Conservation (phyloP, 2,113 vertebrate species). For the Spea bombifrons region DNA sequence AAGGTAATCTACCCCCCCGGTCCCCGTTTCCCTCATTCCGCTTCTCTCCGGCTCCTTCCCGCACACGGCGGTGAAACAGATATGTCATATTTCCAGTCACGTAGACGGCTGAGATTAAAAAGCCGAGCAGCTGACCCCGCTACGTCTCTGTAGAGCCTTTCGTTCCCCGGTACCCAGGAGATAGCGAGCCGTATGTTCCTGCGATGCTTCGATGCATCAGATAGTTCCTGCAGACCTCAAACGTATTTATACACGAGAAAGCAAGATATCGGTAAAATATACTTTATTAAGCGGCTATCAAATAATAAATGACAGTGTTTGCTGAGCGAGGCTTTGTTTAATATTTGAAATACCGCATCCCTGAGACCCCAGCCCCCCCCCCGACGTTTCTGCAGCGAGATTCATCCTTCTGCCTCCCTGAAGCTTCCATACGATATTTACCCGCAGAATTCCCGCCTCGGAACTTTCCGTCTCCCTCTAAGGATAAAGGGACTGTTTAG, state of each 20-base stretch:
- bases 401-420: slow-evolving; percentile 22
- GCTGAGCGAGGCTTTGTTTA: slow-evolving; percentile 1
- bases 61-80: background rate
- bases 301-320: slow-evolving; percentile 1
- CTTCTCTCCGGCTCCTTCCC: background rate
- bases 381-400: background rate
- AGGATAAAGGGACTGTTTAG: slow-evolving; percentile 14
- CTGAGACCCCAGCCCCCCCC: slow-evolving; percentile 8
- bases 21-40: background rate
- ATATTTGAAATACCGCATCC: slow-evolving; percentile 14
- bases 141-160: slow-evolving; percentile 2
- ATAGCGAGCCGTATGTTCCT: background rate
- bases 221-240: background rate
- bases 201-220: background rate
- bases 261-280: background rate
- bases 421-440: slow-evolving; percentile 37
- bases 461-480: slow-evolving; percentile 2
- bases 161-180: background rate
- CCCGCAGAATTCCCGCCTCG: slow-evolving; percentile 31
- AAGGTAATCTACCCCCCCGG: slow-evolving; percentile 12
- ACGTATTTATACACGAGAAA: background rate
- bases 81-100: slow-evolving; percentile 12
- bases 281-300: slow-evolving; percentile 1
- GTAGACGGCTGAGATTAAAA: slow-evolving; percentile 1
- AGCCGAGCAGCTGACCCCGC: background rate